Evolutionary conservation across 2,888 invertebrate genomes (phyloP).

Genomic region (Drosophila nr. perissopoda): DNA sequence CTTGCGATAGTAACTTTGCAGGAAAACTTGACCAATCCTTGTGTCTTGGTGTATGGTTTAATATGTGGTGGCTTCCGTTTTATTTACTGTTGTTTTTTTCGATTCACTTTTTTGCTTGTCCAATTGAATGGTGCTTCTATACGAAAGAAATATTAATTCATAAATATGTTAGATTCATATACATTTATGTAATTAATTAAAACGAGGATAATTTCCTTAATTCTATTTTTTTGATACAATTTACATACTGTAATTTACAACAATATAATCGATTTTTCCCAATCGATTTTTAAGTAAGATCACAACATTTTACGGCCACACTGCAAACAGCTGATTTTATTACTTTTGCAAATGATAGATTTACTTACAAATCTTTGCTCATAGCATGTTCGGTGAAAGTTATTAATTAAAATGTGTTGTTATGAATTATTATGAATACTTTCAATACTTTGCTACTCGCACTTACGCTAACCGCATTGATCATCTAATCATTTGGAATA

Average conservation of each 20-base stretch:
- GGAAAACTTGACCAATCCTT: not conserved
- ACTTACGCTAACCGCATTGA: not conserved
- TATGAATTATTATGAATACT: not conserved
- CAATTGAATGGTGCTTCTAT: not conserved
- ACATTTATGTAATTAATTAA: not conserved
- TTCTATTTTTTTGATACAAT: not conserved
- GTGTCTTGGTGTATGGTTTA: not conserved
- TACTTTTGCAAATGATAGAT: not conserved
- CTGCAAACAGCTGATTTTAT: not conserved
- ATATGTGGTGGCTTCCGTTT: not conserved
- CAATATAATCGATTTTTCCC: not conserved
- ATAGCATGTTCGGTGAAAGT: not conserved
- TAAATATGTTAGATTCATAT: not conserved
- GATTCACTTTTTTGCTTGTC: not conserved
- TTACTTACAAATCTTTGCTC: not conserved
- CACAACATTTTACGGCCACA: not conserved
- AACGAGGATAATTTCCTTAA: not conserved
- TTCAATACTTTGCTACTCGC: not conserved
- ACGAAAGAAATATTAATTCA: not conserved
- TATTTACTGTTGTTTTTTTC: not conserved
- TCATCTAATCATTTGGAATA: not conserved
- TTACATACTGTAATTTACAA: not conserved
- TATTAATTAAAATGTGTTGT: not conserved
- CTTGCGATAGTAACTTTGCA: conserved; percentile 2
- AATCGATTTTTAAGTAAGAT: not conserved